A percentile compares a stretch with the other conserved stretches of the same genome.
Conservation (phyloP, 2,888 invertebrate genomes). For the Colletes collaris region DNA sequence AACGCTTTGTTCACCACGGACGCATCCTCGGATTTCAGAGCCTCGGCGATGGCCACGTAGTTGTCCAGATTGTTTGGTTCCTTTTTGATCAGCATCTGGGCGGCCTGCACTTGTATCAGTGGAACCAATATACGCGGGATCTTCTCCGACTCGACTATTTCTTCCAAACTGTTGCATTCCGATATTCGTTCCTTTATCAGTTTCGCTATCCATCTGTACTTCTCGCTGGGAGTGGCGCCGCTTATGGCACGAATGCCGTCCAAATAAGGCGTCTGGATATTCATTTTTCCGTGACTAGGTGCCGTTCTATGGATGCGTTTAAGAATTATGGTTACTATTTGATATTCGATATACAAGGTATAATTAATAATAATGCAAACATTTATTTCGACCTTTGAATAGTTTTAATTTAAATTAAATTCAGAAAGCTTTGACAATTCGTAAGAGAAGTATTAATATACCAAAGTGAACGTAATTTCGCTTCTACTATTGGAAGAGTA, state of each 20-base stretch:
- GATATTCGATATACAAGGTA: no score
- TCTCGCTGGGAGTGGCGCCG: constrained; percentile 72
- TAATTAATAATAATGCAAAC: no score
- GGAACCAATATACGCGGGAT: constrained; percentile 69
- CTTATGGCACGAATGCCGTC: constrained; percentile 74
- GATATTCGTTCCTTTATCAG: constrained; percentile 41
- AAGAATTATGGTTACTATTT: neutral
- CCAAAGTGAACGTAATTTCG: no score
- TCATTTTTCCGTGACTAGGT: constrained; percentile 30
- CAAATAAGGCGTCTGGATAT: constrained; percentile 64
- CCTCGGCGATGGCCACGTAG: constrained; percentile 65
- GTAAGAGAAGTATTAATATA: no score
- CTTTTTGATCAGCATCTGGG: constrained; percentile 61
- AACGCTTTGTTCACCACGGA: constrained; percentile 73
- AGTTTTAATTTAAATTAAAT: no score
- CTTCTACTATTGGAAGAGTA: no score
- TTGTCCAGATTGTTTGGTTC: neutral
- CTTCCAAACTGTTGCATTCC: constrained; percentile 1
- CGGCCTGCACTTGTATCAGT: constrained; percentile 68
- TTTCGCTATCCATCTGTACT: constrained; percentile 68
- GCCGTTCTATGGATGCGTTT: neutral
- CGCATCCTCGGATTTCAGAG: constrained; percentile 75
- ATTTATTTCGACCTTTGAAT: no score
- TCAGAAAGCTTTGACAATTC: no score
- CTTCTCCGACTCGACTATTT: constrained; percentile 19